Base-by-base conservation (phyloP, 2,888 invertebrate species). In the Tetramorium bicarinatum region DNA sequence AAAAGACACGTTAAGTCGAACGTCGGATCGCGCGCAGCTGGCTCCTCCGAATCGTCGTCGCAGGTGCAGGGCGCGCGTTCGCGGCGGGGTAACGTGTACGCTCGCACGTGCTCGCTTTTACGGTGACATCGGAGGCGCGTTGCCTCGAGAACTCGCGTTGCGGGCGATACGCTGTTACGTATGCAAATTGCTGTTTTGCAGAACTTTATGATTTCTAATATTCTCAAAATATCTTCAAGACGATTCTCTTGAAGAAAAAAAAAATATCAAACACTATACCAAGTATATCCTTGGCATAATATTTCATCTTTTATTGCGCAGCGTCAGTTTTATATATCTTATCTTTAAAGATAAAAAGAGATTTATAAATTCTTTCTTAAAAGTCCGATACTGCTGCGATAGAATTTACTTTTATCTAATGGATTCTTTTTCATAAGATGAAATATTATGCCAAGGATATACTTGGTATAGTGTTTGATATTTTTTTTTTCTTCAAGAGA, bases 21-120 rank as follows among this genome's bases (percentile, higher is more conserved):
- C 64, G 41, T 52, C 34, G n/a, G 21, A 64, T 61, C 81, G 79
- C 74, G 79, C 74, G 89, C 89, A 89, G 87, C 89, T 89, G 89
- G 81, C 84, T 84, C 71, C 64, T 41, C 82, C 85, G 84, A 75
- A 85, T 80, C 82, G 83, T 77, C 82, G 83, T 77, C 82, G 86
- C 80, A 84, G 61, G 85, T 85, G 89, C 82, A 87, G 85, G 85
- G 11, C 15, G 77, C 85, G 76, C 75, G 80, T 56, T 25, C 61
- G 47, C 54, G 38, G 1, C 25, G 18, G 21, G 34, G 15, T 18
- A 61, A 69, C 44, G 54, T 25, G 47, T 38, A 62, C 47, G 38
- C 69, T 41, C 69, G 69, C 81, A 64, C 80, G 83, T 34, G 75
- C 61, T 49, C 59, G 49, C 38, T 38, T 54, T 59, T 15, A 61